Conservation (phyloP, 2,113 vertebrate species). For the Oreochromis niloticus region DNA sequence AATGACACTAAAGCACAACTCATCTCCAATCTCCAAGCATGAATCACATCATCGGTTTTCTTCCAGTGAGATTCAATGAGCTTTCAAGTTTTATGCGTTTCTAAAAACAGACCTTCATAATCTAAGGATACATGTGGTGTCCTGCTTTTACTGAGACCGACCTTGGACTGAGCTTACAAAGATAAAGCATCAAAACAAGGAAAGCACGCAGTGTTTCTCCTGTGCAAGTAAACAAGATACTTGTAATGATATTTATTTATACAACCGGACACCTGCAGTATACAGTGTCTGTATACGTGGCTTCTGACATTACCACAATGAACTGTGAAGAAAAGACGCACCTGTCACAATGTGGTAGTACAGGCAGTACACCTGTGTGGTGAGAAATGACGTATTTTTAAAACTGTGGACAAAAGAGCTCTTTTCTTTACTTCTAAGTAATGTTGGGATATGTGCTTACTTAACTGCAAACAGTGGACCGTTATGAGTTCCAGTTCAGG, state of each 20-base stretch:
- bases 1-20: constrained; percentile 57
- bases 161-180: not conserved
- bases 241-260: not conserved
- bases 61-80: constrained; percentile 32
- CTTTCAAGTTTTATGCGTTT: constrained; percentile 11
- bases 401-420: not conserved
- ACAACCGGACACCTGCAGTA: not conserved
- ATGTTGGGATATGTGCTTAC: constrained; percentile 1
- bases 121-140: constrained; percentile 2
- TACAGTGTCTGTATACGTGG: not conserved
- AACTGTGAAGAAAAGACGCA: constrained; percentile 4
- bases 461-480: not conserved
- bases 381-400: not conserved
- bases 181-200: not conserved
- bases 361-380: not conserved
- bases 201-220: not conserved
- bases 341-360: not conserved
- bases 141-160: constrained; percentile 17
- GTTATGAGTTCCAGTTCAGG: not conserved
- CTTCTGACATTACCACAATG: not conserved
- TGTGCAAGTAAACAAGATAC: not conserved
- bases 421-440: not conserved
- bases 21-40: constrained; percentile 15
- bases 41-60: constrained; percentile 17
- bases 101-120: not conserved